Percentiles rank a stretch among this genome's conserved stretches.
phyloP scores from a whole-genome alignment of 2,113 vertebrate species.

The Salvelinus fontinalis region DNA sequence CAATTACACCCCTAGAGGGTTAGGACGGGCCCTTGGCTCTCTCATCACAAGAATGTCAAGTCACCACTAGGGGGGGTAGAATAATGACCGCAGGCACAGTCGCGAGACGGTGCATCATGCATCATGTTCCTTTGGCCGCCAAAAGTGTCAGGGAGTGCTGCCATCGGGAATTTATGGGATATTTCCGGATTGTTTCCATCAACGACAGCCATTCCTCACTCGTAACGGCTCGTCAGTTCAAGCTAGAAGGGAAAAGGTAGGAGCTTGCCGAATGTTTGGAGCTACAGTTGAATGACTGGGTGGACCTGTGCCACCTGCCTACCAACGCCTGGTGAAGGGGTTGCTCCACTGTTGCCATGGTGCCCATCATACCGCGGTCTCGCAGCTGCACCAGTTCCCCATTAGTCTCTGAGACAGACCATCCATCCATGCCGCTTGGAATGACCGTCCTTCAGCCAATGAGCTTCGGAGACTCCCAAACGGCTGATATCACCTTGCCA shows the following conservation, averaged over 20 bases:
- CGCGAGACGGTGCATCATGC: conserved; percentile 58
- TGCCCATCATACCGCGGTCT: conserved; percentile 48
- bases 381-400: conserved; percentile 54
- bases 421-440: background rate
- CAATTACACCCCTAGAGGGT: background rate
- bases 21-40: conserved; percentile 36
- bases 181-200: conserved; percentile 61
- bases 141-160: conserved; percentile 56
- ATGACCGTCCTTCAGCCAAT: conserved; percentile 40
- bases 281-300: conserved; percentile 16
- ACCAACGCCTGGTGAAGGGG: conserved; percentile 21
- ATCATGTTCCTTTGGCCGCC: conserved; percentile 57
- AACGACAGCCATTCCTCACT: conserved; percentile 31
- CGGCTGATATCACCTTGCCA: conserved; percentile 38
- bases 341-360: conserved; percentile 59
- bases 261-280: conserved; percentile 12
- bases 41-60: conserved; percentile 59
- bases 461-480: conserved; percentile 51
- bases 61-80: conserved; percentile 56
- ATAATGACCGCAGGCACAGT: conserved; percentile 55
- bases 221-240: conserved; percentile 14
- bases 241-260: conserved; percentile 25
- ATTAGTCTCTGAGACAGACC: conserved; percentile 67
- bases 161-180: conserved; percentile 56
- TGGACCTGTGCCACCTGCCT: conserved; percentile 55